A percentile compares a stretch with the other conserved stretches of the same genome.
These are phyloP conservation scores for Eristalis arbustorum DNA, from an alignment of 2,888 invertebrate genomes.

Conservation along the genomic window DNA sequence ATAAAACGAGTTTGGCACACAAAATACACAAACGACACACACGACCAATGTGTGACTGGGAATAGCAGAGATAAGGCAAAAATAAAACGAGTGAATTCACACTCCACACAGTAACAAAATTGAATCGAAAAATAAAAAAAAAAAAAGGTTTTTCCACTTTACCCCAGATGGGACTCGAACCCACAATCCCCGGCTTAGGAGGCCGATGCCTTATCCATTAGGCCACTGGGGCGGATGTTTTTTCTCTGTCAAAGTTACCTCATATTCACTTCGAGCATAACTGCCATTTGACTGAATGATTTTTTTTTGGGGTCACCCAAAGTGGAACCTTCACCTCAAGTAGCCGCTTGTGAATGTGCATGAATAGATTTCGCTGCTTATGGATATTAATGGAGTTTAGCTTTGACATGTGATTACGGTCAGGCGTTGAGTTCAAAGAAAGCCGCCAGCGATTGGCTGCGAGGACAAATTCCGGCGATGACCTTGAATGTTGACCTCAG, in stretches of 20 bases:
- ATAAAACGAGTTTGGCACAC: neutral
- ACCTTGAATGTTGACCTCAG: neutral
- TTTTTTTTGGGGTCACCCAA: neutral
- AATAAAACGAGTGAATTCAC: too few species aligned
- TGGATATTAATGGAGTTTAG: neutral
- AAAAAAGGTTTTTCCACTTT: conserved; percentile 74
- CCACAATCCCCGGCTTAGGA: conserved; percentile 92
- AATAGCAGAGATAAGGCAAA: too few species aligned
- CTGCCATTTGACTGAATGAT: neutral
- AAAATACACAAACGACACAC: too few species aligned
- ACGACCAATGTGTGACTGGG: too few species aligned
- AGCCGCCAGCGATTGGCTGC: neutral
- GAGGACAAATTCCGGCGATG: neutral
- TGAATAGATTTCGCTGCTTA: neutral
- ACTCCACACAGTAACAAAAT: too few species aligned
- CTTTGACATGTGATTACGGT: neutral
- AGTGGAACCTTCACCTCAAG: neutral
- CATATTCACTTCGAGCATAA: neutral
- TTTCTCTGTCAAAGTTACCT: conserved; percentile 3
- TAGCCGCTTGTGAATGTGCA: neutral
- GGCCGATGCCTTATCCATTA: conserved; percentile 92
- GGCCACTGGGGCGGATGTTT: conserved; percentile 86
- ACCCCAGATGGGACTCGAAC: conserved; percentile 94
- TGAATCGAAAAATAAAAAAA: neutral
- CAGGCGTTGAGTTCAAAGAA: neutral